These are phyloP conservation scores for Xiphias gladius DNA, from an alignment of 2,113 vertebrate species.

Conservation along the genomic window DNA sequence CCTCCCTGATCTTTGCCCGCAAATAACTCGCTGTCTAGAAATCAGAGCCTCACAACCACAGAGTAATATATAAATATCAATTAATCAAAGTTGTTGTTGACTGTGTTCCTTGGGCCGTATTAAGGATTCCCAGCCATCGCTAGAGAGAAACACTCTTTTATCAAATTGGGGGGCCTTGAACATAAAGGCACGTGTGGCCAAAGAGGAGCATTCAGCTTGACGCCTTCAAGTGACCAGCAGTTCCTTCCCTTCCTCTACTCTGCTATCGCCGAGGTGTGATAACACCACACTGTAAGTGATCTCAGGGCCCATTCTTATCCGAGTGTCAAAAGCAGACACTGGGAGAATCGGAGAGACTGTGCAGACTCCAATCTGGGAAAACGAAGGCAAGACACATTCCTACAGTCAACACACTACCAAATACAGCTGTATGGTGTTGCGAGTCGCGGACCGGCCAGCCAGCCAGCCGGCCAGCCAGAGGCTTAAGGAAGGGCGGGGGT, in stretches of 20 bases:
- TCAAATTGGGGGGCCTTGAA: background rate
- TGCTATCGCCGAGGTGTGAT: constrained; percentile 22
- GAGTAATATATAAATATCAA: background rate
- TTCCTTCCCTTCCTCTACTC: background rate
- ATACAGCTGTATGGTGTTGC: constrained; percentile 67
- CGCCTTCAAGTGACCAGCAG: constrained; percentile 6
- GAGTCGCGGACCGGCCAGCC: constrained; percentile 8
- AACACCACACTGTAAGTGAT: constrained; percentile 19
- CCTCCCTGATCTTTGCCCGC: background rate
- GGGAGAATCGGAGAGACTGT: constrained; percentile 38
- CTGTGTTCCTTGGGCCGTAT: background rate
- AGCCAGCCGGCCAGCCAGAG: background rate
- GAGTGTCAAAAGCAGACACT: constrained; percentile 3
- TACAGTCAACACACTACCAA: constrained; percentile 64
- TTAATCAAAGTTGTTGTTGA: background rate
- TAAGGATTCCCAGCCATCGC: background rate
- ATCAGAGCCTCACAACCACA: background rate
- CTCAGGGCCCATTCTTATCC: constrained; percentile 36
- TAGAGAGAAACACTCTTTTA: background rate
- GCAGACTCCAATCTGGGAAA: constrained; percentile 55
- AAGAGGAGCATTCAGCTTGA: background rate
- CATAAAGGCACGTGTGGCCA: background rate
- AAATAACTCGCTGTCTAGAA: background rate
- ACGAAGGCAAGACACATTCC: constrained; percentile 61
- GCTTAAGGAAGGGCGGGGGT: constrained; percentile 1